Conservation (phyloP, 2,888 invertebrate genomes). For the Laspeyria flexula region DNA sequence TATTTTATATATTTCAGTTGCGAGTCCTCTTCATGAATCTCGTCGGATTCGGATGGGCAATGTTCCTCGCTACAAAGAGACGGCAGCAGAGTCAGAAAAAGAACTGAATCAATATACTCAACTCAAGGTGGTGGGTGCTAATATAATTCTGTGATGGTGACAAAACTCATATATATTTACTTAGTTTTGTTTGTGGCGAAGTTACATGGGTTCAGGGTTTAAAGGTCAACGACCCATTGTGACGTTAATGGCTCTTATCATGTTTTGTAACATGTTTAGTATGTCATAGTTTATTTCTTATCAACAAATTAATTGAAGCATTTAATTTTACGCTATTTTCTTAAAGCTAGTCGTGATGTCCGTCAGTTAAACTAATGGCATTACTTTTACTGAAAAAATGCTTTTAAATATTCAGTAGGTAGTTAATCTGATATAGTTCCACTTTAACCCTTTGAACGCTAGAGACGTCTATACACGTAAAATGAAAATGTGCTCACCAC, state of each 20-base stretch:
- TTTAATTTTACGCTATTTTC: no score
- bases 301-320: no score
- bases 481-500: no score
- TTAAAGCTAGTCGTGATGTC: no score
- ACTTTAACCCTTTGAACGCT: neutral
- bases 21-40: slow-evolving; percentile 91
- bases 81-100: slow-evolving; percentile 81
- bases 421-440: neutral
- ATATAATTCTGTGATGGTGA: slow-evolving; percentile 41
- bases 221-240: neutral
- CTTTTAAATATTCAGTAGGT: neutral
- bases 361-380: neutral
- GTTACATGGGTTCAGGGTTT: neutral
- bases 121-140: slow-evolving; percentile 45
- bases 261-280: no score
- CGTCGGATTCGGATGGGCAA: slow-evolving; percentile 92
- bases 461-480: no score
- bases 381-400: neutral
- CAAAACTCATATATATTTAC: slow-evolving; percentile 24
- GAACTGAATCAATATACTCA: slow-evolving; percentile 39
- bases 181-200: neutral
- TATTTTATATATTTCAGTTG: slow-evolving; percentile 77
- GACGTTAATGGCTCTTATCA: neutral
- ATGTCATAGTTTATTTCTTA: no score
- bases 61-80: slow-evolving; percentile 90